These are phyloP conservation scores for Australoheros facetus DNA, from an alignment of 2,797 vertebrate genomes.

Conservation along the genomic window DNA sequence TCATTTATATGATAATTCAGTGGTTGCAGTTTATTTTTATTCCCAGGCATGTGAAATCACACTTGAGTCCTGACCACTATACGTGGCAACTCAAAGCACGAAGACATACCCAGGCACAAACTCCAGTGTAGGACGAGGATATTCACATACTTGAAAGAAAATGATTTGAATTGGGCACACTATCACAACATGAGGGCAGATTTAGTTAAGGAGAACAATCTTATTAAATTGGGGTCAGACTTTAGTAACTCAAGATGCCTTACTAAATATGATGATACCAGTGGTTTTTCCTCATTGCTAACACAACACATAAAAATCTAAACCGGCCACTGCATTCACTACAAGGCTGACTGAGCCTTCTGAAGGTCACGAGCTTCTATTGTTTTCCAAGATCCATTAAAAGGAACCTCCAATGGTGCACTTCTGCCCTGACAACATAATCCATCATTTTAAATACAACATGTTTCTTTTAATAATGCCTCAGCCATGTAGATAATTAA, in stretches of 20 bases:
- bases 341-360: not conserved
- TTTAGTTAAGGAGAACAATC: constrained; percentile 1
- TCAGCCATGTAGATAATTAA: constrained; percentile 10
- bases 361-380: constrained; percentile 42
- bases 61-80: not conserved
- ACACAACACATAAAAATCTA: not conserved
- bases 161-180: not conserved
- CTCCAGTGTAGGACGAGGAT: not conserved
- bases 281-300: constrained; percentile 1
- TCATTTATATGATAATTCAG: constrained; percentile 30
- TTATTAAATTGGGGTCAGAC: constrained; percentile 40
- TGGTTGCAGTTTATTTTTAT: not conserved
- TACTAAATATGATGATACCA: constrained; percentile 27
- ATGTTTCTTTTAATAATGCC: not conserved
- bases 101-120: not conserved
- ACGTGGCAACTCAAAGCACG: not conserved
- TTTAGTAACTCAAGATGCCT: constrained; percentile 1
- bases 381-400: constrained; percentile 49
- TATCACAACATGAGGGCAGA: constrained; percentile 1
- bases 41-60: not conserved
- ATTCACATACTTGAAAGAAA: not conserved
- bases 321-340: not conserved
- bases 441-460: constrained; percentile 43
- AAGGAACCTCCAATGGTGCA: constrained; percentile 30
- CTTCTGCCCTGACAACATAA: constrained; percentile 13